Evolutionary conservation across 2,113 vertebrate species (phyloP).

Genomic region (Spizaetus ornatus): DNA sequence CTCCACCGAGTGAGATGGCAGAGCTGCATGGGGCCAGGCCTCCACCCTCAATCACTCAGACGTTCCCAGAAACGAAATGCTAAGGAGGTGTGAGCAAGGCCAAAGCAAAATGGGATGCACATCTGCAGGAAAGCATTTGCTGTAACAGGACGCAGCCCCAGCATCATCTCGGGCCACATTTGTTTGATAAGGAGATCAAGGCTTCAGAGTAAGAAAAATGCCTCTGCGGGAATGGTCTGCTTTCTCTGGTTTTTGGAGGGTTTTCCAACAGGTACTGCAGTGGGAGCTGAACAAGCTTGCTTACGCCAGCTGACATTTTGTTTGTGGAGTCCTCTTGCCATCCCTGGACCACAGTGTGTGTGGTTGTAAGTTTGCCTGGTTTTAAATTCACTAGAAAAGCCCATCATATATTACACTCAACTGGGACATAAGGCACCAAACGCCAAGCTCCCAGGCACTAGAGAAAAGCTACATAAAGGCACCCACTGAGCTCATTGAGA

Average conservation of each 20-base stretch:
- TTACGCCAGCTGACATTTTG: not conserved
- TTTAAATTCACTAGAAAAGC: not conserved
- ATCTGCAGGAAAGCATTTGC: not conserved
- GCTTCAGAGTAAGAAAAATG: not conserved
- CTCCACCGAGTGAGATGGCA: not conserved
- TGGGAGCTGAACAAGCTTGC: not conserved
- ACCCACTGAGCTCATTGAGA: not conserved
- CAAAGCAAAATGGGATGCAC: not conserved
- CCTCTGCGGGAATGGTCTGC: not conserved
- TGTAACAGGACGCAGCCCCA: not conserved
- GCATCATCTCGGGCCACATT: not conserved
- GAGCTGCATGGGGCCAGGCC: constrained; percentile 9
- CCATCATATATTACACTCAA: too few species aligned
- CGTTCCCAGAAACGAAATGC: not conserved
- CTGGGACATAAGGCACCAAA: not conserved
- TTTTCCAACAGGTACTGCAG: not conserved
- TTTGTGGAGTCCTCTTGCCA: not conserved
- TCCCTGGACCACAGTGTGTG: not conserved
- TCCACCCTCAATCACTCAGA: not conserved
- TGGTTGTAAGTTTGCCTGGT: not conserved
- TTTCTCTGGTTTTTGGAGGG: not conserved
- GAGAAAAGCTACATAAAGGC: not conserved
- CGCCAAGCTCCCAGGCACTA: not conserved
- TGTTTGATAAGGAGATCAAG: not conserved
- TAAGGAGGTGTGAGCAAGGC: not conserved